Evolutionary conservation across 2,797 vertebrate genomes (phyloP), one percentile per base, ranked within the genome.

Genomic region (Melanotaenia trifasciata): DNA sequence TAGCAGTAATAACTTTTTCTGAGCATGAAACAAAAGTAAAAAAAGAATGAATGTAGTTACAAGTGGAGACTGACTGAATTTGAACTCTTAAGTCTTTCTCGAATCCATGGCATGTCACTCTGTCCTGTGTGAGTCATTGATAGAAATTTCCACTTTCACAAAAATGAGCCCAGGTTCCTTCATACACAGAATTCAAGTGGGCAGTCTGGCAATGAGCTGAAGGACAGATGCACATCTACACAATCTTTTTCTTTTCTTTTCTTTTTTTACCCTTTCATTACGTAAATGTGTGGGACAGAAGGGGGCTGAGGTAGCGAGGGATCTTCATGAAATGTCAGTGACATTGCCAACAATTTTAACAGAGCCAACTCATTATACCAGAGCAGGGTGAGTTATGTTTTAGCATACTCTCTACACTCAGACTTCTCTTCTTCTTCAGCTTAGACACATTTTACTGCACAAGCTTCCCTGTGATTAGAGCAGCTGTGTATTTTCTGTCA

Each of bases 251-350:
- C 14, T 33, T 36, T 40, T 40, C 38, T 47, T 47, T 2, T n/a
- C n/a, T 16, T 9, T 50, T 51, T 58, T 69, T 26, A 8, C 10
- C 61, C 68, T 47, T 51, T 67, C 62, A 74, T 84, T 79, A 72
- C 54, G 12, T 70, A 79, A 88, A 76, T 18, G 69, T 89, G 85
- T 87, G 87, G 87, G 81, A 83, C 88, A 84, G 81, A 76, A 76
- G 70, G 54, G 72, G 63, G 80, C 76, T 22, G 85, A 81, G 58
- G 80, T 79, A 76, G 72, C 13, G 67, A 69, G 72, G 84, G 77
- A 74, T 73, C 89, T 85, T 93, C 62, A 67, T 89, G 86, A 93
- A 90, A 92, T 91, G 78, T 90, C 80, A 92, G 81, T 86, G 67
- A 59, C n/a, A 47, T 64, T 86, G 81, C 86, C 76, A 87, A 69